These are phyloP conservation scores for Solen grandis DNA, from an alignment of 1,140 invertebrate species.

Conservation along the genomic window DNA sequence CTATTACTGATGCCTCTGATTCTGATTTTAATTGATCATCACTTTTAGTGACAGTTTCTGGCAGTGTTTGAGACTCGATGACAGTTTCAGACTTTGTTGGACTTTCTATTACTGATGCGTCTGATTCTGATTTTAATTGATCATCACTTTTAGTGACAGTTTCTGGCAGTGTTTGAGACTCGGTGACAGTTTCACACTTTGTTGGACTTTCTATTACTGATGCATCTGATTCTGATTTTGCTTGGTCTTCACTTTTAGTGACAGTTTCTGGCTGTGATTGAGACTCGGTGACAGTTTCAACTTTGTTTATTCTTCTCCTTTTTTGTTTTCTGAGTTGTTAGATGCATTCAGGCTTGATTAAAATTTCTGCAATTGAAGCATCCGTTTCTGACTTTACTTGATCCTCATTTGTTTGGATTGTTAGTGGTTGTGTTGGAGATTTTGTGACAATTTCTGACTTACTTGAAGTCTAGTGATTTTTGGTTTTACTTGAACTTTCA, in stretches of 20 bases:
- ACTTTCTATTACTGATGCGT: neutral
- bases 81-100: neutral
- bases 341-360: no score
- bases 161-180: no score
- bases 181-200: no score
- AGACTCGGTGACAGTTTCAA: neutral
- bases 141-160: no score
- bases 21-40: neutral
- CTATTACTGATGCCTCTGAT: neutral
- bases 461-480: neutral
- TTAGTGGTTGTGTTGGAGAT: neutral
- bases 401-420: neutral
- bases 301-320: no score
- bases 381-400: neutral
- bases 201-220: no score
- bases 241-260: neutral
- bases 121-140: neutral
- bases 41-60: no score
- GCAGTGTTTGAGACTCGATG: neutral
- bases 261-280: neutral
- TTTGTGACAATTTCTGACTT: neutral
- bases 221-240: no score
- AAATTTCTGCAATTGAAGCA: neutral
- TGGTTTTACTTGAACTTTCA: neutral
- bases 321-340: no score